phyloP scores from a whole-genome alignment of 2,888 invertebrate genomes.

The Hypselothyrea guttata region DNA sequence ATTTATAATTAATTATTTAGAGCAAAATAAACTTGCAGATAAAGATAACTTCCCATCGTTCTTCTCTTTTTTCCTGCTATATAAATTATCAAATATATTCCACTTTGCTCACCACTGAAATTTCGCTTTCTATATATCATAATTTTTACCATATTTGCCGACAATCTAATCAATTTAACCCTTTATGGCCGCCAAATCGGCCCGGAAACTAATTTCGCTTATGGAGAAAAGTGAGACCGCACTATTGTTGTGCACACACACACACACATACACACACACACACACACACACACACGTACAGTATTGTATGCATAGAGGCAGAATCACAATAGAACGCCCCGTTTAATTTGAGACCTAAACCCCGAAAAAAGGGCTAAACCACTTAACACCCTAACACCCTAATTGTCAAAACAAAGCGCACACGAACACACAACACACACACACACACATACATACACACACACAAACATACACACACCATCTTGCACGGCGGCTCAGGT shows the following conservation, averaged over 20 bases:
- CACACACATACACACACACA: constrained; percentile 4
- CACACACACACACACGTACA: background rate
- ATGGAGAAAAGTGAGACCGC: constrained; percentile 51
- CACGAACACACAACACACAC: constrained; percentile 52
- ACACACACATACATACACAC: constrained; percentile 13
- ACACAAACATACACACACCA: constrained; percentile 17
- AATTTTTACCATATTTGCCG: too few species aligned
- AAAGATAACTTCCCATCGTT: too few species aligned
- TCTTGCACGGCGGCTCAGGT: constrained; percentile 10
- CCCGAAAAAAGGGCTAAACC: constrained; percentile 72
- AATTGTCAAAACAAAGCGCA: constrained; percentile 77
- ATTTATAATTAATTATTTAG: too few species aligned
- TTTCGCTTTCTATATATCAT: too few species aligned
- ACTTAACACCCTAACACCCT: constrained; percentile 80
- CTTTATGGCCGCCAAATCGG: constrained; percentile 8
- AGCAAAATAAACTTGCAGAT: too few species aligned
- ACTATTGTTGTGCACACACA: constrained; percentile 20
- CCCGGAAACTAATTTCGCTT: constrained; percentile 57
- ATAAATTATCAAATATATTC: too few species aligned
- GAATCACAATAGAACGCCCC: constrained; percentile 78
- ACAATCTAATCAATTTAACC: constrained; percentile 8
- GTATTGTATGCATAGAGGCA: too few species aligned
- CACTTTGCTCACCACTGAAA: too few species aligned
- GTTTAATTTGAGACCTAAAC: constrained; percentile 68
- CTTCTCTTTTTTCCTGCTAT: too few species aligned